A percentile compares a stretch with the other conserved stretches of the same genome.
phyloP scores from a whole-genome alignment of 2,113 vertebrate species.

The Sprattus sprattus region DNA sequence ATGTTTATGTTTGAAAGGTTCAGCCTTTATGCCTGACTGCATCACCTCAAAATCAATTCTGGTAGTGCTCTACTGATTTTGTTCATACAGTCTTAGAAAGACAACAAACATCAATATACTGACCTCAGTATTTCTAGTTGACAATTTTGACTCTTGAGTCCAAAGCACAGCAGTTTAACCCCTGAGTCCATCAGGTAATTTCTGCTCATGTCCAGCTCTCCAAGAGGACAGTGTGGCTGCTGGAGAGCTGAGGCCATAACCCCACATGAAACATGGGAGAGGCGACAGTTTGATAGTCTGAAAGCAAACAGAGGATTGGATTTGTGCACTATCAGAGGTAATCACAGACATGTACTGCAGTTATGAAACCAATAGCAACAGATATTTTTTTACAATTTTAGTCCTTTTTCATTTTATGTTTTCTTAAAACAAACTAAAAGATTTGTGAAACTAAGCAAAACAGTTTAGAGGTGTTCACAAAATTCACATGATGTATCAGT shows the following conservation, averaged over 20 bases:
- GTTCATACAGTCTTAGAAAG: too few species aligned
- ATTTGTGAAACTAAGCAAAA: too few species aligned
- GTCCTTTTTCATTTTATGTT: too few species aligned
- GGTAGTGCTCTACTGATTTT: too few species aligned
- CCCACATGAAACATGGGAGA: not conserved
- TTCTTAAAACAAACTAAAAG: too few species aligned
- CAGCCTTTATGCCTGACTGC: not conserved
- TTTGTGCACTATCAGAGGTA: not conserved
- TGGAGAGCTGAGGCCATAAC: not conserved
- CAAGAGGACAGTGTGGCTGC: not conserved
- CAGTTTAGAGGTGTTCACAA: too few species aligned
- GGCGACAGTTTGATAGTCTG: not conserved
- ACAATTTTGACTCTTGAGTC: not conserved
- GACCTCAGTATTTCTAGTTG: not conserved
- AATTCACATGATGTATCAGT: too few species aligned
- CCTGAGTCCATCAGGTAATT: not conserved
- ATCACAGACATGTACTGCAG: not conserved
- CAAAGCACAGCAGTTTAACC: not conserved
- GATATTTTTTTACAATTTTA: too few species aligned
- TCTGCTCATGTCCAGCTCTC: not conserved
- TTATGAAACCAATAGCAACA: not conserved
- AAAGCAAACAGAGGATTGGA: not conserved
- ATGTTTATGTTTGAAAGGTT: not conserved
- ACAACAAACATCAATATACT: too few species aligned
- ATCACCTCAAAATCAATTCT: not conserved